Base-by-base conservation (phyloP, 2,888 invertebrate species). In the Rhaphigaster nebulosa region DNA sequence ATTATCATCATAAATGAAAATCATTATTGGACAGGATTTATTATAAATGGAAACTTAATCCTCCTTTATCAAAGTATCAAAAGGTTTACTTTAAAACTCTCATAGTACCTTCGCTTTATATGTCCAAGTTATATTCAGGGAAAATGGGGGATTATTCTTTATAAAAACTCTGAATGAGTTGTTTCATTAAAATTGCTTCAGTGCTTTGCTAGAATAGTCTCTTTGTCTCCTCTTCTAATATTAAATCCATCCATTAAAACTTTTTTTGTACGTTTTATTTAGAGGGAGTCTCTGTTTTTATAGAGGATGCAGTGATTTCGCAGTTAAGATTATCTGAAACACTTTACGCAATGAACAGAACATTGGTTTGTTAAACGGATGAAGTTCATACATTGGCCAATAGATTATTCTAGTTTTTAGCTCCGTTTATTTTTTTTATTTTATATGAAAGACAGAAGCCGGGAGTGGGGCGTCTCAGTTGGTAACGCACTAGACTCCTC, bases 181-280 rank as follows among this genome's bases (percentile, higher is more conserved):
- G 70, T 76, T 76, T 76, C 70, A 76, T 76, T 76, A 76, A 34
- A 12, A 6, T 38, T 76, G n/a, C 10, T 8, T 20, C 23, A 23
- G 5, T 8, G 34, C 34, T 38, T 76, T 38, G 34, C 70, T 38
- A 23, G 70, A 38, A 38, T 20, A 38, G 70, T 76, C 70, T 23
- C 70, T 76, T 76, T 76, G 70, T 76, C 20, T 20, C 10, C 20
- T 65, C 1, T 76, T 38, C 70, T 6, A 76, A 76, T 34, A 76
- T 76, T 76, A 76, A 76, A 76, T 76, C 34, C 29, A 70, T 70
- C 34, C 70, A 76, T 76, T 76, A 38, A 76, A 76, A 76, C 18
- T 34, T 76, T 34, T 20, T 1, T 34, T 10, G 23, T 76, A 76
- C 20, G 18, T 4, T 76, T 76, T 76, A 76, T 38, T 38, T 38